Conservation (phyloP, 2,888 invertebrate species). For the Calameuta idolon region DNA sequence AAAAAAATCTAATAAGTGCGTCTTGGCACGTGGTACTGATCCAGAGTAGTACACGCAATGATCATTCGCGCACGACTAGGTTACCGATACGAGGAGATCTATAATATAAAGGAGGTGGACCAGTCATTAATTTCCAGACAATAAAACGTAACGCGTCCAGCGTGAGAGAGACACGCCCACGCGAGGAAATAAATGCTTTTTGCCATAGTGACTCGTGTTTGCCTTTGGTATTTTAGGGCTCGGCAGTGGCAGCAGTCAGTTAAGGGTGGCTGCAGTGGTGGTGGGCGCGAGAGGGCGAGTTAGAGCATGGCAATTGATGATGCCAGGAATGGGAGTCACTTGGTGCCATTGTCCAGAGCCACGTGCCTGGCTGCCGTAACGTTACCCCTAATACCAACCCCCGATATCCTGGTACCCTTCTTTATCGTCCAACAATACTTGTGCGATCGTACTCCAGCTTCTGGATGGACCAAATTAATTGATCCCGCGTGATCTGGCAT, state of each 20-base stretch:
- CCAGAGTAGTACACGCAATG: neutral
- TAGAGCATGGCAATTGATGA: constrained; percentile 62
- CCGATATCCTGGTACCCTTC: constrained; percentile 20
- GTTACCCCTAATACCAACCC: constrained; percentile 36
- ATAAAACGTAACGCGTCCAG: constrained; percentile 51
- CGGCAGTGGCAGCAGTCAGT: constrained; percentile 40
- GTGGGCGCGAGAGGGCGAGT: constrained; percentile 32
- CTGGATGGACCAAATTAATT: constrained; percentile 58
- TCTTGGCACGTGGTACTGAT: neutral
- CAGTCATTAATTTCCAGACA: constrained; percentile 64
- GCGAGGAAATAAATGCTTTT: constrained; percentile 53
- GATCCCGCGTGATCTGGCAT: constrained; percentile 61
- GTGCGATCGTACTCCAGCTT: constrained; percentile 20
- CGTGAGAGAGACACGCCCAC: constrained; percentile 66
- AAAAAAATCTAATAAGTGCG: neutral
- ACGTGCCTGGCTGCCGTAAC: constrained; percentile 50
- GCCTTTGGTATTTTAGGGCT: constrained; percentile 62
- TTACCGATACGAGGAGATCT: neutral
- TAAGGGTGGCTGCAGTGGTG: constrained; percentile 8
- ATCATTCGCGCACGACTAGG: neutral
- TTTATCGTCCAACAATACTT: neutral
- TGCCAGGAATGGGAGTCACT: constrained; percentile 55
- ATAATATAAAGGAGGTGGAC: neutral
- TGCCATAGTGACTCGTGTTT: constrained; percentile 59
- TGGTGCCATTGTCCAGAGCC: constrained; percentile 58